These are phyloP conservation scores for Calosoma granatense DNA, from an alignment of 1,140 invertebrate genomes.

Conservation along the genomic window DNA sequence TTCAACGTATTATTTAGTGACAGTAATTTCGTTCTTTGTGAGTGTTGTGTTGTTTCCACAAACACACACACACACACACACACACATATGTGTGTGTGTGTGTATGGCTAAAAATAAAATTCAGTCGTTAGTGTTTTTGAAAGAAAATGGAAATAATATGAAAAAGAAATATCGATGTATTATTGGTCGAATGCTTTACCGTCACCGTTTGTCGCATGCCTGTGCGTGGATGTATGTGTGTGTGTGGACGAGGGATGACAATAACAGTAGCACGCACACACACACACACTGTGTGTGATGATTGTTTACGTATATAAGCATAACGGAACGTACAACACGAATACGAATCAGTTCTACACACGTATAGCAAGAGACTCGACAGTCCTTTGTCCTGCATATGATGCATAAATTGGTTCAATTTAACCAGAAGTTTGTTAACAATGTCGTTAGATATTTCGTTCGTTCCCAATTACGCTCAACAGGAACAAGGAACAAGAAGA, in stretches of 20 bases:
- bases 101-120: not conserved
- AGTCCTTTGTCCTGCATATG: too few species aligned
- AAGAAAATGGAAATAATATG: not conserved
- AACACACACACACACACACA: not conserved
- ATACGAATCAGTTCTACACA: too few species aligned
- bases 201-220: too few species aligned
- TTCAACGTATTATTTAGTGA: not conserved
- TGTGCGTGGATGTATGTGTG: too few species aligned
- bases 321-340: too few species aligned
- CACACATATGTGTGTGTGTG: not conserved
- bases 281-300: too few species aligned
- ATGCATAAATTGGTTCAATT: constrained; percentile 9
- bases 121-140: not conserved
- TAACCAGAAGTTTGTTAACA: not conserved
- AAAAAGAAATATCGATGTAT: not conserved
- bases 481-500: too few species aligned
- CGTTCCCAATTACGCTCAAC: not conserved
- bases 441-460: constrained; percentile 1
- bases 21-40: not conserved
- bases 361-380: too few species aligned
- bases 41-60: not conserved
- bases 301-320: too few species aligned
- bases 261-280: too few species aligned
- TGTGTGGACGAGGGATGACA: too few species aligned
- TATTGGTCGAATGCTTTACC: too few species aligned